A percentile compares a stretch with the other conserved stretches of the same genome.
Evolutionary conservation across 2,888 invertebrate genomes (phyloP).

Genomic region (Hypolimnas misippus): DNA sequence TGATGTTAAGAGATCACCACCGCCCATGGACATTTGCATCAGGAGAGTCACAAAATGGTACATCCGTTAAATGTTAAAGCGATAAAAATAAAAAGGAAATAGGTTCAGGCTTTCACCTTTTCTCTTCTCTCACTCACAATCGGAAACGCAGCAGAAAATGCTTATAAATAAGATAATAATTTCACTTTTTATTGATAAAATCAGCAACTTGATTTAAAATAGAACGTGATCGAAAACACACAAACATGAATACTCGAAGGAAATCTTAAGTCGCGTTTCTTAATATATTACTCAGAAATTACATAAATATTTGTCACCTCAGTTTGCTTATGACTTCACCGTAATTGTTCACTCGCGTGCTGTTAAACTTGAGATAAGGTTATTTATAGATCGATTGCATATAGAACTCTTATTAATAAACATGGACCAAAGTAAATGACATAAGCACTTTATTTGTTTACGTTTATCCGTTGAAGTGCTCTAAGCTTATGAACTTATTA

Average conservation of each 20-base stretch:
- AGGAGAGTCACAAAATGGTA: no score
- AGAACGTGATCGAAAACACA: constrained; percentile 25
- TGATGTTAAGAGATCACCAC: no score
- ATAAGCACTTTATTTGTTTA: constrained; percentile 13
- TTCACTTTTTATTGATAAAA: no score
- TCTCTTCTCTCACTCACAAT: no score
- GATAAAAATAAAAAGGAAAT: no score
- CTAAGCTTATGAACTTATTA: not conserved
- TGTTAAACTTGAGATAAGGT: no score
- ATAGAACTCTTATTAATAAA: constrained; percentile 8
- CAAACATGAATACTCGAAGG: not conserved
- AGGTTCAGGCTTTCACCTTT: no score
- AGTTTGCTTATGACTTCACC: constrained; percentile 53
- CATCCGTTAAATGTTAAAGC: no score
- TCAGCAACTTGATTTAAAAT: not conserved
- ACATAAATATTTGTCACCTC: constrained; percentile 61
- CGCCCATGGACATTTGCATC: no score
- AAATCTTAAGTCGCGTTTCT: constrained; percentile 15
- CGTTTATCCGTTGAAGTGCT: not conserved
- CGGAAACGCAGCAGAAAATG: no score
- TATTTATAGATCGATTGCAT: constrained; percentile 34
- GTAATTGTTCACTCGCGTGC: constrained; percentile 47
- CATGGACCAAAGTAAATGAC: not conserved
- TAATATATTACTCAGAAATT: constrained; percentile 51
- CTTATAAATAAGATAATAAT: no score